Base-by-base conservation (phyloP, 2,797 vertebrate species). In the Betta splendens region DNA sequence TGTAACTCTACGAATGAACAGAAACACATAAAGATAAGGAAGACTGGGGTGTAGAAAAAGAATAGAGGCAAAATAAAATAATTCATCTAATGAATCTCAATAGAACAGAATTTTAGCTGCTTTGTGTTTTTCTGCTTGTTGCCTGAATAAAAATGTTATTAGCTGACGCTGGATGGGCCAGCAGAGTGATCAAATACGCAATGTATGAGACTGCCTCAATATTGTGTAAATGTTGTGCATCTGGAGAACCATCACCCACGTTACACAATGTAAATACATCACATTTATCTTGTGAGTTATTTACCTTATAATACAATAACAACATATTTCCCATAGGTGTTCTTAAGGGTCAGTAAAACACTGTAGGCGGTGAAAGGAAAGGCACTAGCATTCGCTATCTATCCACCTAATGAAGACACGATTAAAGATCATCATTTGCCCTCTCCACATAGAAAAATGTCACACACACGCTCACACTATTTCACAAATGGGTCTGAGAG, bases 371-470 rank as follows among this genome's bases (percentile, higher is more conserved):
- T 22, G 17, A 49, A 12, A 59, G 0, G 17, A 49, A 12, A 59
- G 0, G 5, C 32, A 35, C 29, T 10, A 33, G 15, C 43, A 61
- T 18, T 38, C 42, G 47, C 31, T 11, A 23, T 64, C 68, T 32
- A 12, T 29, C 16, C 45, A 15, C 13, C 1, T 25, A 54, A 33
- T 69, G n/a, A 53, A 28, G 26, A 44, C n/a, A 47, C 29, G 43
- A 45, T 49, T 69, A 57, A 71, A 68, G 57, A 40, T 37, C 51
- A 63, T 26, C 4, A 7, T 48, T 26, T 56, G 38, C n/a, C 29
- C 22, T 48, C 5, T 36, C 4, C 0, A 35, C 5, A 5, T 15
- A 43, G 28, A 22, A 53, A 69, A 64, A 29, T 21, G n/a, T 54
- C 45, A 50, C 39, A 22, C 11, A 33, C 13, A 8, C 3, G 67